These are phyloP conservation scores for Hemicordylus capensis DNA, from an alignment of 2,113 vertebrate species.

Conservation along the genomic window DNA sequence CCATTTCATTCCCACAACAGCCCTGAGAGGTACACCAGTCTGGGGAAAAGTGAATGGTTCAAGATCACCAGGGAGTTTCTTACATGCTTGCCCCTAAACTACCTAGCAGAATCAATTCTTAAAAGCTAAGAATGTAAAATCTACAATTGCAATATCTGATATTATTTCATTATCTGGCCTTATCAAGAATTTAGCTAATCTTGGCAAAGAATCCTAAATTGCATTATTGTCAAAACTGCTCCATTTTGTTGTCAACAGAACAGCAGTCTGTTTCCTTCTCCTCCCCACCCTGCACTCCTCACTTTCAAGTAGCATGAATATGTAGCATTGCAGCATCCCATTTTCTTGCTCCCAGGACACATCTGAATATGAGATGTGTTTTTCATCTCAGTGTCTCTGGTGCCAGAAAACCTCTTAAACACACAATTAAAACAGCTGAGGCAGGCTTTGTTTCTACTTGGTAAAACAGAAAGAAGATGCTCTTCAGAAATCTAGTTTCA, in stretches of 20 bases:
- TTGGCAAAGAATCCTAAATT: background rate
- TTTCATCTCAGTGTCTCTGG: background rate
- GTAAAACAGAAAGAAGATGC: background rate
- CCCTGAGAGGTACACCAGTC: background rate
- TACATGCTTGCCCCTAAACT: background rate
- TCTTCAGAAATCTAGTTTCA: background rate
- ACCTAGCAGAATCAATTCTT: background rate
- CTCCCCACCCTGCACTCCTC: no score
- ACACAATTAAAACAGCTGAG: conserved; percentile 1
- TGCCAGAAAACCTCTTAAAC: background rate
- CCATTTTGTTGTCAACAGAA: background rate
- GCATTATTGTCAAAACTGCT: background rate
- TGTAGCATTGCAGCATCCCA: background rate
- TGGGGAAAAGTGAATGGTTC: background rate
- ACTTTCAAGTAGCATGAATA: background rate
- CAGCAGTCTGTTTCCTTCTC: no score
- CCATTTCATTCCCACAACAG: background rate
- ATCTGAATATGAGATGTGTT: background rate
- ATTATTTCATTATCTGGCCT: background rate
- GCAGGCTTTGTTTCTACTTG: background rate
- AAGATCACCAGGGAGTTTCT: background rate
- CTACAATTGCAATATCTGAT: background rate
- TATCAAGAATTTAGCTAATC: background rate
- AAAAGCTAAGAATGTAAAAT: background rate
- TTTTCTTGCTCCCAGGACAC: background rate